Evolutionary conservation across 92 coral and sea anemone species (phyloP).

Genomic region (Pocillopora grandis): DNA sequence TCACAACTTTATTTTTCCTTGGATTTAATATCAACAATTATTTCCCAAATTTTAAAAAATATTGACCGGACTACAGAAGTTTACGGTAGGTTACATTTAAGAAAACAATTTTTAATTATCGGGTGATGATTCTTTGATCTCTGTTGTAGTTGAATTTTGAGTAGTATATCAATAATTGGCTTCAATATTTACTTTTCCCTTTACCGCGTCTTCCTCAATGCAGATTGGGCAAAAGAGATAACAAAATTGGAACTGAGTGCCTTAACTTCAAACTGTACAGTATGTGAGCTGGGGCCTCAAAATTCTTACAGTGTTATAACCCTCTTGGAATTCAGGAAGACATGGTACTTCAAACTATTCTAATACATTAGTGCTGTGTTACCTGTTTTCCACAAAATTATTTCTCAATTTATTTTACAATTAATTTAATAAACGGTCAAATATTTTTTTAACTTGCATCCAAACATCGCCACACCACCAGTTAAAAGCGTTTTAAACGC

Average conservation of each 20-base stretch:
- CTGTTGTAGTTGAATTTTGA: background rate
- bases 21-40: background rate
- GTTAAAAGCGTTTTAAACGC: too few species aligned
- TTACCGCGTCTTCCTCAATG: background rate
- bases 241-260: background rate
- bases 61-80: background rate
- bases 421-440: background rate
- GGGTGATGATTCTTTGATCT: background rate
- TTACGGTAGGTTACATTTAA: too few species aligned
- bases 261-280: background rate
- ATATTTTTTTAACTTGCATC: too few species aligned
- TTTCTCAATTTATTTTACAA: background rate
- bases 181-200: background rate
- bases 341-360: background rate
- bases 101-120: too few species aligned
- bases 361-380: background rate
- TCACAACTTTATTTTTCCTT: constrained; percentile 2
- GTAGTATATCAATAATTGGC: constrained; percentile 6
- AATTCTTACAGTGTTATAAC: background rate
- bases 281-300: background rate
- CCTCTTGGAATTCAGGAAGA: background rate
- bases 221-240: too few species aligned
- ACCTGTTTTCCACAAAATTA: background rate
- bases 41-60: constrained; percentile 5
- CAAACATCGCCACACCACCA: too few species aligned